Conservation (phyloP, 2,888 invertebrate genomes). For the Liopterus haemorrhoidalis region DNA sequence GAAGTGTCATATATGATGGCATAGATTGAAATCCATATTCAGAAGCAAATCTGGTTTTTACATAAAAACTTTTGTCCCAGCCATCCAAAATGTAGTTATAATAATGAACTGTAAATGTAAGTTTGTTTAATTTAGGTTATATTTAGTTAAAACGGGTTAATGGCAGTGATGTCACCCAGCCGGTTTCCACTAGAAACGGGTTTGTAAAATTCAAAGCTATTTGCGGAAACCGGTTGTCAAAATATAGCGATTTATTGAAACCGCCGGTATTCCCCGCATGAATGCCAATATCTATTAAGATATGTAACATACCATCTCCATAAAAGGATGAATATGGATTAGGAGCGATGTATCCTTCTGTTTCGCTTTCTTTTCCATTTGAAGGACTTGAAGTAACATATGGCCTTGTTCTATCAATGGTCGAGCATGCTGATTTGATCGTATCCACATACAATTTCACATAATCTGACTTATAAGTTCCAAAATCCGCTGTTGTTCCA, state of each 20-base stretch:
- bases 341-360: conserved; percentile 68
- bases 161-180: conserved; percentile 4
- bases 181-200: not conserved
- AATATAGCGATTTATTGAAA: not conserved
- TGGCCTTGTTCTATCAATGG: conserved; percentile 57
- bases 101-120: conserved; percentile 63
- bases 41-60: conserved; percentile 80
- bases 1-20: conserved; percentile 66
- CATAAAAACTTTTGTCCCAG: conserved; percentile 74
- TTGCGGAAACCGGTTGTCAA: not conserved
- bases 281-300: conserved; percentile 8
- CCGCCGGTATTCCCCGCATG: too few relatives aligned
- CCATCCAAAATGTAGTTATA: conserved; percentile 79
- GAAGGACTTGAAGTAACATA: conserved; percentile 88
- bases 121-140: not conserved
- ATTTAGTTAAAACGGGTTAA: too few relatives aligned
- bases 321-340: conserved; percentile 73
- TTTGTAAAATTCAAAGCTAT: conserved; percentile 5
- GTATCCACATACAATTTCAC: conserved; percentile 74
- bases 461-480: conserved; percentile 68
- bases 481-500: conserved; percentile 48
- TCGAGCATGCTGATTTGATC: conserved; percentile 59
- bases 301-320: conserved; percentile 67
- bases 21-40: conserved; percentile 95
- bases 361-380: conserved; percentile 68